Conservation (phyloP, 2,888 invertebrate genomes). For the Scaptomyza flava region DNA sequence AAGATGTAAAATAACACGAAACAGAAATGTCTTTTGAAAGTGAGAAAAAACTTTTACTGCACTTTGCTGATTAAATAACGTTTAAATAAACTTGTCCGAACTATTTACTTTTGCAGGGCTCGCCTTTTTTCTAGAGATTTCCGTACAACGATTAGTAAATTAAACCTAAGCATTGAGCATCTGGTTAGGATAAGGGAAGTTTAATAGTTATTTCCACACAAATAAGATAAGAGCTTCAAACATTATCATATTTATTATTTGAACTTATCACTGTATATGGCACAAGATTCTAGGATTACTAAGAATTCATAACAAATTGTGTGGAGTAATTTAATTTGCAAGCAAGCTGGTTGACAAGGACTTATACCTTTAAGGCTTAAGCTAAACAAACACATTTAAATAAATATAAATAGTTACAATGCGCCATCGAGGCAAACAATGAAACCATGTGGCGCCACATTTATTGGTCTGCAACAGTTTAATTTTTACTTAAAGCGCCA, state of each 20-base stretch:
- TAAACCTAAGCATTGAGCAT: too few relatives aligned
- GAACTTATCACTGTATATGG: background rate
- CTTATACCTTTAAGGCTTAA: slow-evolving; percentile 10
- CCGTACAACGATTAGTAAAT: too few relatives aligned
- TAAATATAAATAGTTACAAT: background rate
- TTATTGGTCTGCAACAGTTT: slow-evolving; percentile 8
- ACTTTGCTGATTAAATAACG: background rate
- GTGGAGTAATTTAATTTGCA: slow-evolving; percentile 1
- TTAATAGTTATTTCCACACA: too few relatives aligned
- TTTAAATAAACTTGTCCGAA: background rate
- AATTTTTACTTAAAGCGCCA: slow-evolving; percentile 29
- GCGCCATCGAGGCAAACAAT: slow-evolving; percentile 6
- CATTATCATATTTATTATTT: background rate
- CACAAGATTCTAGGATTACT: background rate
- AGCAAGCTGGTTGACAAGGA: background rate
- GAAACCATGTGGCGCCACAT: background rate
- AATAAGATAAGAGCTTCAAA: too few relatives aligned
- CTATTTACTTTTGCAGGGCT: too few relatives aligned
- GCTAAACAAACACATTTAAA: background rate
- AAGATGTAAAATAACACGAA: background rate
- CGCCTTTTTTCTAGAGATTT: too few relatives aligned
- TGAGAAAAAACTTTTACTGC: background rate
- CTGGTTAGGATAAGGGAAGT: background rate
- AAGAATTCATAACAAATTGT: background rate
- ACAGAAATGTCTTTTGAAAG: background rate